These are phyloP conservation scores for Mus pahari DNA, from an alignment of 2,113 vertebrate genomes.

Conservation along the genomic window DNA sequence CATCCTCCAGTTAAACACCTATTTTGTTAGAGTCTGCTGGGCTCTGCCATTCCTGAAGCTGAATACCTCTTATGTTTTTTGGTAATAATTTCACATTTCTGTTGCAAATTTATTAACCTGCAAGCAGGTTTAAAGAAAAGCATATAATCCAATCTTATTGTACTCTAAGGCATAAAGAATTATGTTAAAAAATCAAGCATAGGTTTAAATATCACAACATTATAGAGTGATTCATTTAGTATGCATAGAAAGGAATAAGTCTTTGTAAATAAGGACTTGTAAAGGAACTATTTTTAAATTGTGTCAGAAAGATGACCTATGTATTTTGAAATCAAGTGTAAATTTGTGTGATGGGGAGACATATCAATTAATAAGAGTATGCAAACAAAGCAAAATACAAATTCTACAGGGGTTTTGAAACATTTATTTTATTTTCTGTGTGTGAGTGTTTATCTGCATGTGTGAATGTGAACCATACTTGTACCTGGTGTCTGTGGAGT, in stretches of 20 bases:
- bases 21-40: not conserved
- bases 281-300: not conserved
- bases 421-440: not conserved
- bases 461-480: not conserved
- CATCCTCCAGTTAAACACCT: not conserved
- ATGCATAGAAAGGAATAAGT: not conserved
- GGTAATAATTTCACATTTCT: slow-evolving; percentile 24
- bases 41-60: not conserved
- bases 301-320: not conserved
- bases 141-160: not conserved
- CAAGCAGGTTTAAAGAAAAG: not conserved
- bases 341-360: not conserved
- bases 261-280: not conserved
- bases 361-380: too few species aligned
- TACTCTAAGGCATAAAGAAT: not conserved
- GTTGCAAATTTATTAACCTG: not conserved
- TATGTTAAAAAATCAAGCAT: not conserved
- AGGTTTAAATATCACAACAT: not conserved
- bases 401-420: not conserved
- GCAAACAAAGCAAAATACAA: slow-evolving; percentile 4
- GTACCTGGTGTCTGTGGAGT: not conserved
- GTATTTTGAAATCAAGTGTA: not conserved
- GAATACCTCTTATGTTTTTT: not conserved
- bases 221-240: not conserved
- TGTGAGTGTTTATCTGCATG: not conserved